Conservation (phyloP, 2,797 vertebrate species). For the Poeciliopsis presidionis region DNA sequence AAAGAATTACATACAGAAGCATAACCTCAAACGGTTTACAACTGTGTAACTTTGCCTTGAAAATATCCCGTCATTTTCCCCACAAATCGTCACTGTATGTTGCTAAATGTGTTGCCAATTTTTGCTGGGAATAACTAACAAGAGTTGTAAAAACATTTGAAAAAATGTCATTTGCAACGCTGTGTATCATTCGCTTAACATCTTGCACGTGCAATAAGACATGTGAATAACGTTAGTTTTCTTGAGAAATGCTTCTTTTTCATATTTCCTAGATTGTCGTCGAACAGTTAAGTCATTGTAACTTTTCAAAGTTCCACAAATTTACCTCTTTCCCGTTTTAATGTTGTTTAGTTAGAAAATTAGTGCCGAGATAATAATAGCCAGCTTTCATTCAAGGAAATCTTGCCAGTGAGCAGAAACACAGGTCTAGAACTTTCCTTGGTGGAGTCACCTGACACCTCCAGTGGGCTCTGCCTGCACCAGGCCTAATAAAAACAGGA, state of each 20-base stretch:
- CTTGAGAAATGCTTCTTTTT: background rate
- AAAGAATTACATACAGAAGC: background rate
- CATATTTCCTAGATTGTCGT: background rate
- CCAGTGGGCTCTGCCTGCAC: conserved; percentile 60
- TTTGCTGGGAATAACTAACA: background rate
- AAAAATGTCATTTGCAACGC: background rate
- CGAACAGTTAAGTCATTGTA: background rate
- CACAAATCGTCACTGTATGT: background rate
- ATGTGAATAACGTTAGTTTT: conserved; percentile 11
- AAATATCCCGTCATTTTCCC: background rate
- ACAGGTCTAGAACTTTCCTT: conserved; percentile 78
- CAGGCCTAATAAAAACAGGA: conserved; percentile 68
- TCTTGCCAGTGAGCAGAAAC: conserved; percentile 29
- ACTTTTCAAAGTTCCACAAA: background rate
- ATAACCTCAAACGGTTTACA: background rate
- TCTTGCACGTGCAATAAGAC: background rate
- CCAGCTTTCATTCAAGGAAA: conserved; percentile 33
- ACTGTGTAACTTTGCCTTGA: background rate
- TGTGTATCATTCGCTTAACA: background rate
- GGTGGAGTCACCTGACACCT: conserved; percentile 77
- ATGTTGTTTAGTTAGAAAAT: background rate
- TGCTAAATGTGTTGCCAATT: background rate
- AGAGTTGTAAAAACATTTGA: background rate
- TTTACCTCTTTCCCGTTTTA: background rate
- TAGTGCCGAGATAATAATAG: conserved; percentile 10